A percentile compares a stretch with the other conserved stretches of the same genome.
phyloP scores from a whole-genome alignment of 2,888 invertebrate genomes.

The Tenthredo amoena region DNA sequence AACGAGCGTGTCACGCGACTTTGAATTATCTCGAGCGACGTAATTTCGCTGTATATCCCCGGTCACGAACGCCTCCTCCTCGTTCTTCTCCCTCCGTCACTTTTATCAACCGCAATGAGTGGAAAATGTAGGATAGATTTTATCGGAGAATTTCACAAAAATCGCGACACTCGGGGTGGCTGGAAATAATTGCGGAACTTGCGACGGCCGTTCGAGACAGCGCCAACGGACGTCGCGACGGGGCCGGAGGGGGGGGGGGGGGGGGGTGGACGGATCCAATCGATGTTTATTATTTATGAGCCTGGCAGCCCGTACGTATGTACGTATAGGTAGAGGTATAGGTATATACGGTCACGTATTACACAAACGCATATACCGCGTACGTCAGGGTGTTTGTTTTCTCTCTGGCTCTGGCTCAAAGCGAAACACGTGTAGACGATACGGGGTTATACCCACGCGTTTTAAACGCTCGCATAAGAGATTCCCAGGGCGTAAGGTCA shows the following conservation, averaged over 20 bases:
- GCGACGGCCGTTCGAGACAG: constrained; percentile 21
- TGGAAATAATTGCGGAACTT: not conserved
- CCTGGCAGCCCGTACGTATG: not conserved
- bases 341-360: not conserved
- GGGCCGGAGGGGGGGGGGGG: not conserved
- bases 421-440: constrained; percentile 30
- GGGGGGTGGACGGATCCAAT: constrained; percentile 33
- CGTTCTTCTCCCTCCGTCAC: not conserved
- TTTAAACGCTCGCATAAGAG: not conserved
- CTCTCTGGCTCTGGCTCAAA: constrained; percentile 25
- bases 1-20: constrained; percentile 23
- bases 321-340: not conserved
- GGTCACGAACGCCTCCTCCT: constrained; percentile 3
- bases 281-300: constrained; percentile 47
- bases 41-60: constrained; percentile 34
- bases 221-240: constrained; percentile 17
- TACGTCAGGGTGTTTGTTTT: constrained; percentile 1
- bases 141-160: too few species aligned
- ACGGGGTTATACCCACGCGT: not conserved
- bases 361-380: not conserved
- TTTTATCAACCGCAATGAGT: too few species aligned
- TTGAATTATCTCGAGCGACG: not conserved
- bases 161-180: not conserved
- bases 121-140: too few species aligned
- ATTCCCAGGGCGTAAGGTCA: constrained; percentile 42